phyloP scores from a whole-genome alignment of 2,888 invertebrate species.

The Tricholauxania praeusta region DNA sequence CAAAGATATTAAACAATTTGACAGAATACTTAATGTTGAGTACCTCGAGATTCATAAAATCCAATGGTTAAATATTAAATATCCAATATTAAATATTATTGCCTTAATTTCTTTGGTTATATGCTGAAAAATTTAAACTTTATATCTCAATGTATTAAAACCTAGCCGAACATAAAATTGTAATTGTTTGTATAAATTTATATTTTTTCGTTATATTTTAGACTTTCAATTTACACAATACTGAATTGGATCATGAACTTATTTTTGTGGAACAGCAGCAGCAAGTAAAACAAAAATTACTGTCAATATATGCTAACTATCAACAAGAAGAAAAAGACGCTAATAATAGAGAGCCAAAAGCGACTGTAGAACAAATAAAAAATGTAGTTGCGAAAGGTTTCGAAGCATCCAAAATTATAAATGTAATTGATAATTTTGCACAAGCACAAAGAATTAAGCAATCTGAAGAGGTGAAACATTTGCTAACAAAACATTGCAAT shows the following conservation, averaged over 20 bases:
- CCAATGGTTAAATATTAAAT: too few species aligned
- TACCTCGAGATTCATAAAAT: too few species aligned
- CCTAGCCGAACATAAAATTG: too few species aligned
- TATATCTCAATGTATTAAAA: too few species aligned
- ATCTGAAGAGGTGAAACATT: conserved; percentile 52
- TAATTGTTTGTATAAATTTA: neutral
- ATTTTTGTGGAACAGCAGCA: conserved; percentile 76
- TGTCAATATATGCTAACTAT: conserved; percentile 61
- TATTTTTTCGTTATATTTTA: conserved; percentile 64
- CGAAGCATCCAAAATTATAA: conserved; percentile 73
- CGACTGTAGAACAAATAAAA: conserved; percentile 68
- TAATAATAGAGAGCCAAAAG: conserved; percentile 46
- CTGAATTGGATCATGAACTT: conserved; percentile 76
- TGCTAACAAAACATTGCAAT: conserved; percentile 56
- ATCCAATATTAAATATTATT: too few species aligned
- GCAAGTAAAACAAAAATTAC: conserved; percentile 61
- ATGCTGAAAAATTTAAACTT: too few species aligned
- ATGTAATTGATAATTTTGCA: conserved; percentile 73
- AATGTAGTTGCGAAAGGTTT: conserved; percentile 72
- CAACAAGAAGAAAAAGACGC: conserved; percentile 53
- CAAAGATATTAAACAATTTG: too few species aligned
- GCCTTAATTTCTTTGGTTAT: too few species aligned
- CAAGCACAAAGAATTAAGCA: conserved; percentile 59
- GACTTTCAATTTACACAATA: conserved; percentile 78
- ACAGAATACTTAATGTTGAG: too few species aligned